Evolutionary conservation across 2,113 vertebrate species (phyloP).

Genomic region (Larimichthys crocea): DNA sequence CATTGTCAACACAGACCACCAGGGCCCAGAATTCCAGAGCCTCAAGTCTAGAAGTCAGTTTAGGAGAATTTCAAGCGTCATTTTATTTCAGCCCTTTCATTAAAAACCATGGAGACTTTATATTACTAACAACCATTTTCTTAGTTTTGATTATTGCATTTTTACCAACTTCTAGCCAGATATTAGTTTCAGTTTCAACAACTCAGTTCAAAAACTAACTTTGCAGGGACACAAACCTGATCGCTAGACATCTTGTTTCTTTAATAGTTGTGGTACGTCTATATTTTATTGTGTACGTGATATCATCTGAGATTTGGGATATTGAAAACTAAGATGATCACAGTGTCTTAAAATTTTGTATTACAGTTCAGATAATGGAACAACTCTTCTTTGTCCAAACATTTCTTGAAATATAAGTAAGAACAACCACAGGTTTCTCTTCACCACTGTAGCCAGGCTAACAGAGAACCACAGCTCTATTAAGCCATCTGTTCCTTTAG

Average conservation of each 20-base stretch:
- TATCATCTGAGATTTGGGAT: background rate
- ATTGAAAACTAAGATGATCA: background rate
- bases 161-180: background rate
- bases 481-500: no score
- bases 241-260: background rate
- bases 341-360: background rate
- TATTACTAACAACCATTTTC: background rate
- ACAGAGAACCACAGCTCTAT: no score
- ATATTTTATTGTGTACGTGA: background rate
- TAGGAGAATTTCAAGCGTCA: background rate
- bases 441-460: no score
- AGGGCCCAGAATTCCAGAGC: constrained; percentile 17
- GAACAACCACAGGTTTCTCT: no score
- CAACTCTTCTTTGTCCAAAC: background rate
- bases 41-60: constrained; percentile 5
- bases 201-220: background rate
- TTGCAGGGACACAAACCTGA: background rate
- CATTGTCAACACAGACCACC: constrained; percentile 63
- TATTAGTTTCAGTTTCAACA: background rate
- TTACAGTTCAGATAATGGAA: background rate
- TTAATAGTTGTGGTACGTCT: background rate
- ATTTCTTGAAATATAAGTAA: background rate
- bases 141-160: background rate
- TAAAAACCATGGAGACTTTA: background rate
- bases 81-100: background rate